These are phyloP conservation scores for Dissostichus mawsoni DNA, from an alignment of 2,113 vertebrate genomes.

Conservation along the genomic window DNA sequence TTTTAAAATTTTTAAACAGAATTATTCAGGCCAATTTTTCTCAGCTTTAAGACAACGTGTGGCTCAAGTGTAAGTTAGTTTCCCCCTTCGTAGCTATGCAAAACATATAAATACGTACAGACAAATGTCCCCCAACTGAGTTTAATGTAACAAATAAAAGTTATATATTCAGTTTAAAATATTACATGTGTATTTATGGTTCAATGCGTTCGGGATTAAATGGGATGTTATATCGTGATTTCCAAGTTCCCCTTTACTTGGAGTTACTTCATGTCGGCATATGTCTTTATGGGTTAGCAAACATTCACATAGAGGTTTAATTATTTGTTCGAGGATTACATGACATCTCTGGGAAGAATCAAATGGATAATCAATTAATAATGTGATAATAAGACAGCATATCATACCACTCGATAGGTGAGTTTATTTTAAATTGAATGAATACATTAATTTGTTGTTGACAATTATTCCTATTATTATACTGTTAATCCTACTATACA, in stretches of 20 bases:
- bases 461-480: neutral
- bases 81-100: neutral
- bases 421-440: neutral
- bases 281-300: neutral
- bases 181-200: neutral
- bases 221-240: neutral
- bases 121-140: neutral
- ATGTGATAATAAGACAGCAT: neutral
- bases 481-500: neutral
- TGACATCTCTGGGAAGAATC: neutral
- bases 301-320: neutral
- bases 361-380: neutral
- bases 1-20: conserved; percentile 49
- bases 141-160: neutral
- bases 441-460: neutral
- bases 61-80: conserved; percentile 14
- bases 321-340: neutral
- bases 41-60: conserved; percentile 59
- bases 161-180: neutral
- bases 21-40: conserved; percentile 72
- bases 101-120: neutral
- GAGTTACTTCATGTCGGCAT: neutral
- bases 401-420: neutral
- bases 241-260: neutral
- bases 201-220: neutral